Evolutionary conservation across 2,113 vertebrate species (phyloP).

Genomic region (Ptychochromis oligacanthus): DNA sequence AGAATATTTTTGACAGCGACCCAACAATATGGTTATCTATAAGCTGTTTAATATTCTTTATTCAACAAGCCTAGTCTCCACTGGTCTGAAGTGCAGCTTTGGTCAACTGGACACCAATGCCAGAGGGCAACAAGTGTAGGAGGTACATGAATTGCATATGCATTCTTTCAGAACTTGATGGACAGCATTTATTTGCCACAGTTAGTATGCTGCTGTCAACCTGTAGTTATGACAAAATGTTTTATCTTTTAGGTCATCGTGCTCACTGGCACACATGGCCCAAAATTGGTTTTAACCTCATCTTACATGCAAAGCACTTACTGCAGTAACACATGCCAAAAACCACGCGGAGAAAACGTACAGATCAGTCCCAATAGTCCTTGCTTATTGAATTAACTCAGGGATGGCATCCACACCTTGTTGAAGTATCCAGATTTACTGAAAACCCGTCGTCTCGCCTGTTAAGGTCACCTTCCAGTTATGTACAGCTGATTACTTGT

Average conservation of each 20-base stretch:
- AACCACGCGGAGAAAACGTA: not conserved
- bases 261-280: not conserved
- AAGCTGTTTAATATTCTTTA: not conserved
- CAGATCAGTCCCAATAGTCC: not conserved
- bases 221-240: not conserved
- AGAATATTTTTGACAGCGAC: not conserved
- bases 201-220: not conserved
- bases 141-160: not conserved
- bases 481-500: not conserved
- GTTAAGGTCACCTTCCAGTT: not conserved
- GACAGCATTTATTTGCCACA: not conserved
- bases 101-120: not conserved
- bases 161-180: not conserved
- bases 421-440: not conserved
- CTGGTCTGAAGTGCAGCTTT: not conserved
- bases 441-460: fast-evolving
- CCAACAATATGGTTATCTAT: not conserved
- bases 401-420: not conserved
- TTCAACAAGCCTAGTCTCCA: not conserved
- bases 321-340: too few relatives aligned
- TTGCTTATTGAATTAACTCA: not conserved
- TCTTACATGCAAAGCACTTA: not conserved
- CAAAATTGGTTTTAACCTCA: not conserved
- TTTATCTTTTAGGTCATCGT: not conserved
- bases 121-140: not conserved